Conservation (phyloP, 2,888 invertebrate species). For the Stegophylla sp. region DNA sequence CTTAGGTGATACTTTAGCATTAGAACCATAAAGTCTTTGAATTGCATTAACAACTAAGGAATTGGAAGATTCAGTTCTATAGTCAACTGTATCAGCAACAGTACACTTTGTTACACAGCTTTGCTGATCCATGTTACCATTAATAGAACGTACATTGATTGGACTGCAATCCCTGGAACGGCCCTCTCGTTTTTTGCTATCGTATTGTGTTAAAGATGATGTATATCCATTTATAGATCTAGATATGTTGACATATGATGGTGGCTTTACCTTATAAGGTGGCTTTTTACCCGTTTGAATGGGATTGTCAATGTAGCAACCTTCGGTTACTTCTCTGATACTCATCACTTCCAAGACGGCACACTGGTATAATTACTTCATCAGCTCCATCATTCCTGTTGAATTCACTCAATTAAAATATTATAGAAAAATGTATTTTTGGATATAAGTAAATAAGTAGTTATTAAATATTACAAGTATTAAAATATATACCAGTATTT, state of each 20-base stretch:
- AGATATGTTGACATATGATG: conserved; percentile 55
- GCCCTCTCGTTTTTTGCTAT: conserved; percentile 47
- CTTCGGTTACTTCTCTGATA: conserved; percentile 44
- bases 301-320: conserved; percentile 35
- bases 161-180: conserved; percentile 54
- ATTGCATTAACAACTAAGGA: conserved; percentile 51
- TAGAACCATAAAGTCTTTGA: conserved; percentile 55
- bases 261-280: conserved; percentile 42
- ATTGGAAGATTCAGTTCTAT: conserved; percentile 47
- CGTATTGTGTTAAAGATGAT: conserved; percentile 53
- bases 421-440: conserved; percentile 1
- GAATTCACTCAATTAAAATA: conserved; percentile 51
- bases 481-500: neutral
- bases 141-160: conserved; percentile 38
- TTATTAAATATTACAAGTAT: neutral
- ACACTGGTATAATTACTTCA: conserved; percentile 26
- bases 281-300: conserved; percentile 45
- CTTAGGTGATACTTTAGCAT: conserved; percentile 44
- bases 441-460: neutral
- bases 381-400: conserved; percentile 47
- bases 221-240: conserved; percentile 57
- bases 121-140: conserved; percentile 47
- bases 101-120: conserved; percentile 46
- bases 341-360: conserved; percentile 42
- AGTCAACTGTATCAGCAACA: conserved; percentile 50